These are phyloP conservation scores for Schmidtea mediterranea DNA, from an alignment of 1,140 invertebrate genomes.

Conservation along the genomic window DNA sequence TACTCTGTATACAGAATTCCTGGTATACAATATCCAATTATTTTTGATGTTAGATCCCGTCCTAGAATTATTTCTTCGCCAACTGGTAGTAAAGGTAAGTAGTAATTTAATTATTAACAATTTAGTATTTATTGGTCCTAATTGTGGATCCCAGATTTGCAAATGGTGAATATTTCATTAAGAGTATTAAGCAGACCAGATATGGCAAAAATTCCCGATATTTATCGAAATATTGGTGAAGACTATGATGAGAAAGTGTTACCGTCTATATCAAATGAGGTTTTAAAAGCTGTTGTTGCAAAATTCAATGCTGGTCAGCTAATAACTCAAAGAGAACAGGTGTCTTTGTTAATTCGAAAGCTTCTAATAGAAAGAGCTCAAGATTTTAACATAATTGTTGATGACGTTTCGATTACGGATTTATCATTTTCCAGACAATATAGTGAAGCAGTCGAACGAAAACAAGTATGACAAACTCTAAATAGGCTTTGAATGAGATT, in stretches of 20 bases:
- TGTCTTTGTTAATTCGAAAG: slow-evolving; percentile 59
- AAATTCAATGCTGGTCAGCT: slow-evolving; percentile 98
- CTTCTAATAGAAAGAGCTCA: slow-evolving; percentile 78
- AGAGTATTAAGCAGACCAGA: slow-evolving; percentile 78
- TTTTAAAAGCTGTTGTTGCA: slow-evolving; percentile 89
- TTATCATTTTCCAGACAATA: slow-evolving; percentile 95
- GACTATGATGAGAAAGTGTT: slow-evolving; percentile 41
- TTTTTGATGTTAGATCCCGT: slow-evolving; percentile 83
- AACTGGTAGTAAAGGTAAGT: slow-evolving; percentile 69
- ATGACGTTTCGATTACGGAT: slow-evolving; percentile 98
- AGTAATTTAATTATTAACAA: slow-evolving; percentile 3
- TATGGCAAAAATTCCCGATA: slow-evolving; percentile 42
- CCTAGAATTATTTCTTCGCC: slow-evolving; percentile 85
- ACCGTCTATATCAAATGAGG: slow-evolving; percentile 95
- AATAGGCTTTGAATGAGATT: too few species aligned
- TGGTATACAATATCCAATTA: slow-evolving; percentile 96
- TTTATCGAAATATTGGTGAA: slow-evolving; percentile 52
- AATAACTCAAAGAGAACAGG: slow-evolving; percentile 88
- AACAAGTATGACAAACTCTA: slow-evolving; percentile 61
- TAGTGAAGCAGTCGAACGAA: slow-evolving; percentile 93
- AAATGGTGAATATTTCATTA: slow-evolving; percentile 95
- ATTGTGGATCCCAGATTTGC: slow-evolving; percentile 42
- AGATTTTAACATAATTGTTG: slow-evolving; percentile 92
- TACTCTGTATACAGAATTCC: slow-evolving; percentile 58
- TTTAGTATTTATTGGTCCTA: slow-evolving; percentile 1